Evolutionary conservation across 1,140 invertebrate species (phyloP).

Genomic region (Araneus ventricosus): DNA sequence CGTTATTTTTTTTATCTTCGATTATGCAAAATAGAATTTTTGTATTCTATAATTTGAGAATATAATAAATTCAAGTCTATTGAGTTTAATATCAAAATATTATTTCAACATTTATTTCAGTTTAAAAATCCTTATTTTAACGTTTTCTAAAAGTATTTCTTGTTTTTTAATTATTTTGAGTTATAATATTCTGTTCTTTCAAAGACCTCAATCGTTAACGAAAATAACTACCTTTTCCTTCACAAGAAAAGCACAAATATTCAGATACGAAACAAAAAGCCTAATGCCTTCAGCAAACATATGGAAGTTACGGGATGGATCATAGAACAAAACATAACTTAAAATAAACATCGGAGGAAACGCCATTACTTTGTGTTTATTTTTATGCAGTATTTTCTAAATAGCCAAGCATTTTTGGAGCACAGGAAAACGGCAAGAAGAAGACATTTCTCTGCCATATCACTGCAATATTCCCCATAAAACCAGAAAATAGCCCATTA

Average conservation of each 20-base stretch:
- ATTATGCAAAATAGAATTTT: too few relatives aligned
- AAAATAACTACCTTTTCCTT: background rate
- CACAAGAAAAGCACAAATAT: background rate
- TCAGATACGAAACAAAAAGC: background rate
- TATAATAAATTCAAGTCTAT: too few relatives aligned
- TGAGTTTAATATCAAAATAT: too few relatives aligned
- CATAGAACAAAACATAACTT: conserved; percentile 7
- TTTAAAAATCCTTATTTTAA: too few relatives aligned
- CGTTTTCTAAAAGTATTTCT: too few relatives aligned
- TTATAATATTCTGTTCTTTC: too few relatives aligned
- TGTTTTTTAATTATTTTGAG: too few relatives aligned
- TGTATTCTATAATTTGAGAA: too few relatives aligned
- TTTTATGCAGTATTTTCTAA: background rate
- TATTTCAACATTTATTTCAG: too few relatives aligned
- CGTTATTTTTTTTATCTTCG: too few relatives aligned
- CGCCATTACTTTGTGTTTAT: conserved; percentile 23
- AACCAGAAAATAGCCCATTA: conserved; percentile 72
- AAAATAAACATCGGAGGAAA: conserved; percentile 30
- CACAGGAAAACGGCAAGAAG: conserved; percentile 7
- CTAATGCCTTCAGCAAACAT: background rate
- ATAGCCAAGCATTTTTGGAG: background rate
- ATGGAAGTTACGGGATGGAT: background rate
- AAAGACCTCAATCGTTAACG: too few relatives aligned
- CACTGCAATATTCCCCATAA: conserved; percentile 44
- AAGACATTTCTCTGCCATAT: background rate